These are phyloP conservation scores for Ariolimax columbianus DNA, from an alignment of 2,888 invertebrate species.

Conservation along the genomic window DNA sequence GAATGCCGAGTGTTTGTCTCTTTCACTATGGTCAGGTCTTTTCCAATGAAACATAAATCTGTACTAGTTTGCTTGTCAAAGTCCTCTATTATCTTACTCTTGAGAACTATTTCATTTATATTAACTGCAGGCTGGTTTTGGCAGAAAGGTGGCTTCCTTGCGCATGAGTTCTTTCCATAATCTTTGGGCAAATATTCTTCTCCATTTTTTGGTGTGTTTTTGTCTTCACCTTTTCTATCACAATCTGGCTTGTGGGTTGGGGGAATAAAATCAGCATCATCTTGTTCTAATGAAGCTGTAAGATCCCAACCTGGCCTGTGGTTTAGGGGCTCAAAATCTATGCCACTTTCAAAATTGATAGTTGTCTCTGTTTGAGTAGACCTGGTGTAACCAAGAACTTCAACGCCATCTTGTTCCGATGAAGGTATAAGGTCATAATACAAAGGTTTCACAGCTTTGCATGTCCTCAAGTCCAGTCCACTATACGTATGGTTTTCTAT, in stretches of 20 bases:
- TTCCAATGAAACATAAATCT: not conserved
- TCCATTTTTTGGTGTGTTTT: not conserved
- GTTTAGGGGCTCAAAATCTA: not conserved
- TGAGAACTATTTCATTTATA: not conserved
- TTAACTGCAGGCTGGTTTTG: not conserved
- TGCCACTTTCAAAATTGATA: not conserved
- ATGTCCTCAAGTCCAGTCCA: constrained; percentile 4
- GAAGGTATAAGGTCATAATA: not conserved
- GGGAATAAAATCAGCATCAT: not conserved
- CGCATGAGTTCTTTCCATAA: not conserved
- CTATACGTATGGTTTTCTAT: not conserved
- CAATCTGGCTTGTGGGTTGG: not conserved
- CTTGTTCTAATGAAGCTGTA: too few relatives aligned
- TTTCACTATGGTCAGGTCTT: not conserved
- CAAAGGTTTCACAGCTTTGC: not conserved
- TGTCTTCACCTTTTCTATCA: not conserved
- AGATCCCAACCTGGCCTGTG: not conserved
- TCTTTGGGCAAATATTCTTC: not conserved
- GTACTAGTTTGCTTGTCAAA: not conserved
- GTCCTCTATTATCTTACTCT: not conserved
- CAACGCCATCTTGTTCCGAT: too few relatives aligned
- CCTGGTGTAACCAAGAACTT: not conserved
- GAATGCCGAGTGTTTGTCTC: not conserved
- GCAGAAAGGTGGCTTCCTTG: not conserved
- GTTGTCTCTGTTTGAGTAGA: not conserved